phyloP scores from a whole-genome alignment of 2,113 vertebrate genomes.

The Gila orcuttii region DNA sequence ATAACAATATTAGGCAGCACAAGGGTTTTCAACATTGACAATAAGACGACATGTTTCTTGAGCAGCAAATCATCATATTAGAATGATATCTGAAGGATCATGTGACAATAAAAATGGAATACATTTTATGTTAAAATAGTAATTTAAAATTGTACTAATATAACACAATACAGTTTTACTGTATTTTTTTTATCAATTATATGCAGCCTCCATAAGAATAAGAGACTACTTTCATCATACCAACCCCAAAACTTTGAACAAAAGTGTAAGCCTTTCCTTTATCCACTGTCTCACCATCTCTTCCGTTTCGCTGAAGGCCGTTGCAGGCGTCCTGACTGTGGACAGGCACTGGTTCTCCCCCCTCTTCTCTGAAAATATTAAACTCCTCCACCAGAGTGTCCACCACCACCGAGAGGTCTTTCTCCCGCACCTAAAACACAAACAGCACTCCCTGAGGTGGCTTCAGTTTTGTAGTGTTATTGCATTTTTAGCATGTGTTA shows the following conservation, averaged over 20 bases:
- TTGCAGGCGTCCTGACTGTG: constrained; percentile 77
- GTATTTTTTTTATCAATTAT: not conserved
- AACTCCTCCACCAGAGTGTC: constrained; percentile 90
- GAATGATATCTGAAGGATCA: not conserved
- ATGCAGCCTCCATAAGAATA: not conserved
- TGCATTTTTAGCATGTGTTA: not conserved
- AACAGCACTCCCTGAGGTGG: not conserved
- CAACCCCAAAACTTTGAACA: not conserved
- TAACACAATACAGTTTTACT: not conserved
- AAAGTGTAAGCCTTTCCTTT: not conserved
- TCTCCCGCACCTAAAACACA: constrained; percentile 85
- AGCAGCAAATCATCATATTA: not conserved
- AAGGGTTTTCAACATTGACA: not conserved
- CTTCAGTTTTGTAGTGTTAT: not conserved
- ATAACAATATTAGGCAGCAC: no score
- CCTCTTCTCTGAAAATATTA: constrained; percentile 88
- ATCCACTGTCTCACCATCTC: constrained; percentile 68
- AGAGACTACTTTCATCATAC: not conserved
- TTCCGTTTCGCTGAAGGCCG: constrained; percentile 80
- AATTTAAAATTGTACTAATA: no score
- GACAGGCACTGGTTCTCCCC: constrained; percentile 83
- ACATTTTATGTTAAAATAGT: not conserved
- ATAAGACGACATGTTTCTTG: not conserved
- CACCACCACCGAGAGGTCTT: constrained; percentile 89
- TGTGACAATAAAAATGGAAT: not conserved